These are phyloP conservation scores for Eupithecia dodoneata DNA, from an alignment of 2,888 invertebrate genomes.

Conservation along the genomic window DNA sequence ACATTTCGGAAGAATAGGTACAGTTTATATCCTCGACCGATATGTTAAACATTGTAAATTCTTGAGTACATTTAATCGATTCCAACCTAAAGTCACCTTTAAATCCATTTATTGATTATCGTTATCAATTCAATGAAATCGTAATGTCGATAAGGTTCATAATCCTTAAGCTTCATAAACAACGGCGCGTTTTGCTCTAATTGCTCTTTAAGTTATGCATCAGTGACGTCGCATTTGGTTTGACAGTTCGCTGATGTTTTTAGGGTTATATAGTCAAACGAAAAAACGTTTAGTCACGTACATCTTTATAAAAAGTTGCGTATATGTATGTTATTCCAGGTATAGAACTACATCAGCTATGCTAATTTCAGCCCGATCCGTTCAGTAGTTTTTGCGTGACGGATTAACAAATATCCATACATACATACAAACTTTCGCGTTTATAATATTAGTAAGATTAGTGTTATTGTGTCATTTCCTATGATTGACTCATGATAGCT, in stretches of 20 bases:
- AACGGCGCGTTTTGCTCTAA: slow-evolving; percentile 25
- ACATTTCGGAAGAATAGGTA: not conserved
- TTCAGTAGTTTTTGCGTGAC: no score
- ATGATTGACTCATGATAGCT: not conserved
- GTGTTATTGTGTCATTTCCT: not conserved
- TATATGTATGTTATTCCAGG: no score
- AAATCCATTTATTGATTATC: not conserved
- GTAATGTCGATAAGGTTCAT: slow-evolving; percentile 16
- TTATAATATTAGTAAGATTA: no score
- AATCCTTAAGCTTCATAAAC: slow-evolving; percentile 18
- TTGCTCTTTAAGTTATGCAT: slow-evolving; percentile 30
- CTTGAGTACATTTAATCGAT: not conserved
- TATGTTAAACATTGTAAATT: not conserved
- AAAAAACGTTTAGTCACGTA: not conserved
- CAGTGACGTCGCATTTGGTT: slow-evolving; percentile 27
- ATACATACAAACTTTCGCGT: no score
- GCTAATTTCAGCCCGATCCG: no score
- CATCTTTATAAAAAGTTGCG: no score
- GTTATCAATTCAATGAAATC: slow-evolving; percentile 18
- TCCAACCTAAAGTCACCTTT: not conserved
- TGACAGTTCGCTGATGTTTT: slow-evolving; percentile 3
- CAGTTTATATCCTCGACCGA: not conserved
- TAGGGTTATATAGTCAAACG: not conserved
- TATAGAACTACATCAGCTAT: no score
- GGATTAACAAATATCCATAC: no score